phyloP scores from a whole-genome alignment of 2,888 invertebrate genomes.

The Tetropium fuscum region DNA sequence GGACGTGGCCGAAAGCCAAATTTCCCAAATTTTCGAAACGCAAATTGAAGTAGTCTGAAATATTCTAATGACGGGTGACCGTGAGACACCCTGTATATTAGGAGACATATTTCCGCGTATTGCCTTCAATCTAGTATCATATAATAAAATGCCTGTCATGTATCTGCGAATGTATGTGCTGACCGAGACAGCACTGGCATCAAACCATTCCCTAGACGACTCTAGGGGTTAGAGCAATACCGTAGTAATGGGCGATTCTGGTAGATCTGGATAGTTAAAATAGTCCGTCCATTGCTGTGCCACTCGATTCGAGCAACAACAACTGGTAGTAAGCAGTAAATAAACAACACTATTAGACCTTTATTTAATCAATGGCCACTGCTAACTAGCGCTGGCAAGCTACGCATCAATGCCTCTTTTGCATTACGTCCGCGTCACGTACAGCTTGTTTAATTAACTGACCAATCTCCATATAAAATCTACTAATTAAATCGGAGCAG shows the following conservation, averaged over 20 bases:
- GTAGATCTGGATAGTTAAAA: conserved; percentile 17
- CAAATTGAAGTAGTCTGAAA: no score
- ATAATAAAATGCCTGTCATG: no score
- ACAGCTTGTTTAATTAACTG: conserved; percentile 16
- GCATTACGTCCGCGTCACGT: conserved; percentile 1
- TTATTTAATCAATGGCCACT: conserved; percentile 21
- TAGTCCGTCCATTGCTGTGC: conserved; percentile 11
- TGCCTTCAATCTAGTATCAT: no score
- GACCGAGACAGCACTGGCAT: conserved; percentile 2
- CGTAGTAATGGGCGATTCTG: conserved; percentile 17
- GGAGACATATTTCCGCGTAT: no score
- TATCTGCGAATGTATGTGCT: no score
- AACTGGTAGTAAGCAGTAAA: conserved; percentile 10
- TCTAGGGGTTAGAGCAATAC: conserved; percentile 13
- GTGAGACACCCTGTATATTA: no score
- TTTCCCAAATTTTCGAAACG: no score
- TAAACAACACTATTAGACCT: conserved; percentile 23
- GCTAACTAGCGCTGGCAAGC: conserved; percentile 13
- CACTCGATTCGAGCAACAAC: conserved; percentile 14
- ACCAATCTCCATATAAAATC: conserved; percentile 4
- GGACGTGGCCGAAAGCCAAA: no score
- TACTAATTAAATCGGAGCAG: conserved; percentile 5
- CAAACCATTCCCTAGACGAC: conserved; percentile 12
- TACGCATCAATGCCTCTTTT: conserved; percentile 20
- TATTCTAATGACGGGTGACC: no score